A percentile compares a stretch with the other conserved stretches of the same genome.
phyloP scores from a whole-genome alignment of 2,888 invertebrate species.

The Lottia gigantea region DNA sequence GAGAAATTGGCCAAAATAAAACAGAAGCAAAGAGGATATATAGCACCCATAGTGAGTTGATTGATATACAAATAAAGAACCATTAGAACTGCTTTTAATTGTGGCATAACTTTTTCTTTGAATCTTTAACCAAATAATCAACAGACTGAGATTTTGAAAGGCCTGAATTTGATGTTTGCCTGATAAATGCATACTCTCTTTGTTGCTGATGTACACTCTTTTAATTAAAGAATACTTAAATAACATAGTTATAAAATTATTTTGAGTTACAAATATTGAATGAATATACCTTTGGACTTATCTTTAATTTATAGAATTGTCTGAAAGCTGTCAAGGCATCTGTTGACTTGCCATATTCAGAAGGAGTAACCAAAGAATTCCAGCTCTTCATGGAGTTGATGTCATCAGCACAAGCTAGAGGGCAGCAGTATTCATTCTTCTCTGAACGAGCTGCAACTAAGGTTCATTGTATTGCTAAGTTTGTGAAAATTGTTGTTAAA shows the following conservation, averaged over 20 bases:
- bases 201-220: too few relatives aligned
- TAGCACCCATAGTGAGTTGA: slow-evolving; percentile 59
- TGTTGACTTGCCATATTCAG: slow-evolving; percentile 47
- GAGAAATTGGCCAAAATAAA: slow-evolving; percentile 50
- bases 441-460: slow-evolving; percentile 55
- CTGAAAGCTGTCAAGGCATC: slow-evolving; percentile 54
- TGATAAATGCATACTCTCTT: too few relatives aligned
- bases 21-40: slow-evolving; percentile 49
- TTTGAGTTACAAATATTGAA: too few relatives aligned
- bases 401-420: slow-evolving; percentile 54
- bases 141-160: too few relatives aligned
- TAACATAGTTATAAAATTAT: too few relatives aligned
- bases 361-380: slow-evolving; percentile 48
- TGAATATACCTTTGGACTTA: too few relatives aligned
- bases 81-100: too few relatives aligned
- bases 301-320: slow-evolving; percentile 43
- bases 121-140: too few relatives aligned
- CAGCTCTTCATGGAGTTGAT: slow-evolving; percentile 41
- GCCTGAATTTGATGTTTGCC: too few relatives aligned
- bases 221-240: too few relatives aligned
- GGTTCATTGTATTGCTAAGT: slow-evolving; percentile 37
- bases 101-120: too few relatives aligned
- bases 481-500: too few relatives aligned
- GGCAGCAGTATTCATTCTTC: slow-evolving; percentile 64
- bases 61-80: not conserved